phyloP scores from a whole-genome alignment of 2,888 invertebrate species.

The Yponomeuta evonymella region DNA sequence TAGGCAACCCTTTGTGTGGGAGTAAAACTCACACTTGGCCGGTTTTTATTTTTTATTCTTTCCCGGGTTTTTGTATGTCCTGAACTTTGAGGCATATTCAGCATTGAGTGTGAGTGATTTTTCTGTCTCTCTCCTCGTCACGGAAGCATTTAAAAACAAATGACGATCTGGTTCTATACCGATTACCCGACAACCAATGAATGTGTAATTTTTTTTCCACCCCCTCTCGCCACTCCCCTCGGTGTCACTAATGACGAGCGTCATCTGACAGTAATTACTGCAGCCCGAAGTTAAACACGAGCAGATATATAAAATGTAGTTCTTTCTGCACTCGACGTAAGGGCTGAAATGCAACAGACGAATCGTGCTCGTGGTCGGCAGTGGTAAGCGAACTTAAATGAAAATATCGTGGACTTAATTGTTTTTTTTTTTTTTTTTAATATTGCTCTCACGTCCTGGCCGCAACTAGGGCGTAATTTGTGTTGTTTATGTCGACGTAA shows the following conservation, averaged over 20 bases:
- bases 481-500: too few species aligned
- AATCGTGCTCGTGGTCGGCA: constrained; percentile 26
- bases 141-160: constrained; percentile 1
- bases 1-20: too few species aligned
- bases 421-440: constrained; percentile 46
- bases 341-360: neutral
- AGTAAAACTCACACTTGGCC: too few species aligned
- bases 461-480: neutral
- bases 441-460: constrained; percentile 32
- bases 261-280: constrained; percentile 64
- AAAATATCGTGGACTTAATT: constrained; percentile 51
- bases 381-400: constrained; percentile 36
- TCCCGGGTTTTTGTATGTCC: neutral
- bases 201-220: constrained; percentile 13
- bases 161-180: neutral
- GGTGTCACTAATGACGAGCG: constrained; percentile 48
- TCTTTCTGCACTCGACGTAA: neutral
- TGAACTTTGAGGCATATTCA: neutral
- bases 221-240: constrained; percentile 1
- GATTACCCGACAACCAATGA: constrained; percentile 9
- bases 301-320: neutral
- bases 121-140: neutral
- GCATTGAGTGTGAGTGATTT: neutral
- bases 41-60: too few species aligned
- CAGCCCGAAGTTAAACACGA: neutral